Conservation (phyloP, 2,888 invertebrate species). For the Epicampocera succincta region DNA sequence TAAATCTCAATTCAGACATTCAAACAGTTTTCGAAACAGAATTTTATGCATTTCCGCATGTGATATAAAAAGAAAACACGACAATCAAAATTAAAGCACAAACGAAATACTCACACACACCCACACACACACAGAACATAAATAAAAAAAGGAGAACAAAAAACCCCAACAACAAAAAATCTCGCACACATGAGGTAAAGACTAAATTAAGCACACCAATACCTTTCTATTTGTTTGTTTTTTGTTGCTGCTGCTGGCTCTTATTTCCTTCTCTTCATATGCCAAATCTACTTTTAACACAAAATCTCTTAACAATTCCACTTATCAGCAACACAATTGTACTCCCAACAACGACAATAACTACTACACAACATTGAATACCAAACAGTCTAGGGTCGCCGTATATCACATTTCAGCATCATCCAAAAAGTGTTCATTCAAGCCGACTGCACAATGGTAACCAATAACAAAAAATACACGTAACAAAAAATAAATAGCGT, state of each 20-base stretch:
- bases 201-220: constrained; percentile 51
- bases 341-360: constrained; percentile 47
- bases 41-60: constrained; percentile 66
- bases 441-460: constrained; percentile 7
- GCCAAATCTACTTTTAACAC: constrained; percentile 43
- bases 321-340: constrained; percentile 51
- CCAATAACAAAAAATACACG: constrained; percentile 15
- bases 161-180: too few species aligned
- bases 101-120: constrained; percentile 46
- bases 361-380: constrained; percentile 29
- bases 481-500: constrained; percentile 13
- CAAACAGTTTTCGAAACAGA: constrained; percentile 28
- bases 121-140: constrained; percentile 7
- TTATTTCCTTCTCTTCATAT: neutral
- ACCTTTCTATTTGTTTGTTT: constrained; percentile 8
- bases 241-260: neutral
- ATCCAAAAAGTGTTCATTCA: constrained; percentile 34
- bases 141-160: neutral
- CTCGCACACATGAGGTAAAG: constrained; percentile 13
- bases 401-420: constrained; percentile 63
- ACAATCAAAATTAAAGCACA: constrained; percentile 63
- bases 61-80: constrained; percentile 40
- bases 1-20: constrained; percentile 18
- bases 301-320: constrained; percentile 55
- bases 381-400: constrained; percentile 23